Base-by-base conservation (phyloP, 2,888 invertebrate species). In the Scotopteryx bipunctaria region DNA sequence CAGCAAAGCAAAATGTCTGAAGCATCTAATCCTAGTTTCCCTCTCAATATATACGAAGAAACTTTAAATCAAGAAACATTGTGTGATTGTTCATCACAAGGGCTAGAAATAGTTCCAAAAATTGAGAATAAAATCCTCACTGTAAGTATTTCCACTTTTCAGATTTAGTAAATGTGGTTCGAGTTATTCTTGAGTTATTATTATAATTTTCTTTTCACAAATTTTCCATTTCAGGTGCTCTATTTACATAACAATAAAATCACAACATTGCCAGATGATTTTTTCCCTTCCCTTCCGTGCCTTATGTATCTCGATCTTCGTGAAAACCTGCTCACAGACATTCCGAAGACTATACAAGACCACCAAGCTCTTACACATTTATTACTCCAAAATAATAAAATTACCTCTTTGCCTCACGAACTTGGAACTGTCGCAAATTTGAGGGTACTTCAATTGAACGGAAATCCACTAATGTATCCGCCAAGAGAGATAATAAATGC, bases 281-380 rank as follows among this genome's bases (percentile, higher is more conserved):
- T 94, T 42, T 94, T 94, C 65, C 75, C 78, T 11, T 79, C 76
- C 27, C 73, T 94, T 9, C 90, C 87, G 5, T 81, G 79, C 64
- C 82, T 94, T 1, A 91, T 89, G 71, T 94, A 94, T 92, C 73
- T 94, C 5, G 94, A 94, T 69, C 67, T 94, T 5, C 86, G 94
- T 63, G 91, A 92, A 55, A 95, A 95, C 71, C 69, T 83, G 45
- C 68, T 95, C 5, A 80, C 71, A 2, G 78, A 75, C 8, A 74
- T 95, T 42, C 94, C 94, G 1, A 76, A 67, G 53, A 83, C 88
- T 1, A 89, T 94, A 13, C 91, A 91, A 53, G 74, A 91, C 57
- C 94, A 94, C 61, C 71, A 71, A 38, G 77, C 71, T 58, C 83
- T 94, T 14, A 92, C 94, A 42, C 94, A 94, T 53, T 73, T 94